Evolutionary conservation across 2,113 vertebrate species (phyloP), one percentile per base, ranked within the genome.

Genomic region (mouse (Mus musculus)): DNA sequence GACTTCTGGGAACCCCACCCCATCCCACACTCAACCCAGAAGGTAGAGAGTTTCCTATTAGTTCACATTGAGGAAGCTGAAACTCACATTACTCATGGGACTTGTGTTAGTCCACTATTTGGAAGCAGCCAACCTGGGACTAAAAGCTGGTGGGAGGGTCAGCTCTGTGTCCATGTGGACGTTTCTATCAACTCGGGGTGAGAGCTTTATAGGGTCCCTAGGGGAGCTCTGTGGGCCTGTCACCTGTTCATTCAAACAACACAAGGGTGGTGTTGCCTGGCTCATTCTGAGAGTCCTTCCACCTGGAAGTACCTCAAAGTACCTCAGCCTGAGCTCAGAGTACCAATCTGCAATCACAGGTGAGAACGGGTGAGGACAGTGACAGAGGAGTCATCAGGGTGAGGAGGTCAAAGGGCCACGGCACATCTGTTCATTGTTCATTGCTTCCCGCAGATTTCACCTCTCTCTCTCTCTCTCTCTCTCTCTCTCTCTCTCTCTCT

Each of bases 141-240:
- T 2, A 8, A 67, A 71, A 88, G 17, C 65, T 71, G 56, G 20
- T 5, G 28, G 22, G 33, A 26, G 11, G 11, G 17, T 20, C 20
- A 42, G 9, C 11, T n/a, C 90, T 1, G 4, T 1, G 2, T 17
- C 54, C 12, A 0, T 5, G 5, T 3, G 8, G 7, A 33, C 0
- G 5, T 19, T 8, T 75, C 46, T 86, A n/a, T 30, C 30, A 5
- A 1, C 24, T 61, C 39, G 5, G 61, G 19, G 2, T 13, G 30
- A 12, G 61, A 4, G 12, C 49, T 14, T 36, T 61, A 3, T 16
- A 4, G 73, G 16, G 1, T 6, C 19, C 80, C 49, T 24, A 28
- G 26, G 65, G 11, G 7, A 8, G n/a, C 56, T 28, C 71, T 54
- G 49, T 5, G 36, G n/a, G 39, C 10, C 36, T 78, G 22, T 39